Percentiles rank a stretch among this genome's conserved stretches.
Conservation (phyloP, 2,888 invertebrate genomes). For the Sinelater perroti region DNA sequence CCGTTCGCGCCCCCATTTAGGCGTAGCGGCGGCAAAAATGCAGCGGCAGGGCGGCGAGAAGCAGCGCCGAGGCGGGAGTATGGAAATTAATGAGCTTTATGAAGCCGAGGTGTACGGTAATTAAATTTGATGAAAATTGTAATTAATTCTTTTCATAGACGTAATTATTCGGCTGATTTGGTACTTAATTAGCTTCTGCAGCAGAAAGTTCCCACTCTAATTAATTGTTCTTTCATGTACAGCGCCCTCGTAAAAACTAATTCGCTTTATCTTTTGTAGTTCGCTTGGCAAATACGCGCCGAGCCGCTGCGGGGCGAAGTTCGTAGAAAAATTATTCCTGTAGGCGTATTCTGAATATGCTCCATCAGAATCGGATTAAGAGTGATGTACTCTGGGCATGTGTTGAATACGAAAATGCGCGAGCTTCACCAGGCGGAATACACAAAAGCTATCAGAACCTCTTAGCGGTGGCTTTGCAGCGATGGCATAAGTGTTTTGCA, state of each 20-base stretch:
- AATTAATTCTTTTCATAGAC: constrained; percentile 33
- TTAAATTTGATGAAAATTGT: constrained; percentile 35
- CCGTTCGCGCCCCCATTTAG: background rate
- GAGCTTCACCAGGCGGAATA: too few relatives aligned
- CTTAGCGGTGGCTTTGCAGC: too few relatives aligned
- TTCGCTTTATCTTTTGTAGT: constrained; percentile 14
- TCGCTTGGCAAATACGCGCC: background rate
- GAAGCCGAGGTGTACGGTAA: constrained; percentile 26
- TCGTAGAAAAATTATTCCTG: background rate
- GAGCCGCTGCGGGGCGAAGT: background rate
- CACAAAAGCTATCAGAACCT: too few relatives aligned
- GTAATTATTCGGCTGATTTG: constrained; percentile 30
- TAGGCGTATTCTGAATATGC: too few relatives aligned
- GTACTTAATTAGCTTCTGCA: constrained; percentile 33
- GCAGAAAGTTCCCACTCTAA: constrained; percentile 22
- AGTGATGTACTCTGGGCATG: too few relatives aligned
- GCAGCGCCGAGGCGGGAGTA: constrained; percentile 15
- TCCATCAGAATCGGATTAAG: too few relatives aligned
- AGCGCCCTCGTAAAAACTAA: constrained; percentile 13
- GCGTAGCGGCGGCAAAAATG: constrained; percentile 6
- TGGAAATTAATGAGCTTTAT: constrained; percentile 32
- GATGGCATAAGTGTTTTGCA: too few relatives aligned
- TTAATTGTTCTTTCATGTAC: constrained; percentile 31
- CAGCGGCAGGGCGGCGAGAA: constrained; percentile 2
- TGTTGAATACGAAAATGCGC: too few relatives aligned